Conservation (phyloP, 2,888 invertebrate species). For the Scaptomyza tumidula region DNA sequence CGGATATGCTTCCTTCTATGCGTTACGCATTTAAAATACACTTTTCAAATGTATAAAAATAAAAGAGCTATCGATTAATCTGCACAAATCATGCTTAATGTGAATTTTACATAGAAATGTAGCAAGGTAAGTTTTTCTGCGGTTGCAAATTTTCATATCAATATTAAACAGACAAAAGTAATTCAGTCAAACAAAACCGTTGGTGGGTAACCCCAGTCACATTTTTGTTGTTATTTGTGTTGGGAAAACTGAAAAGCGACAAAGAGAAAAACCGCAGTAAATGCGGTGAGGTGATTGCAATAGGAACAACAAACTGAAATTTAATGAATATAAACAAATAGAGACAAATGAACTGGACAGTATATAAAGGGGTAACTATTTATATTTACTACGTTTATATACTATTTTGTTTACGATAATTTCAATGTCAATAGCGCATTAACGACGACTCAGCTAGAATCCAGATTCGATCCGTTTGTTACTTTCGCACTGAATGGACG, state of each 20-base stretch:
- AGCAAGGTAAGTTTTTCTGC: too few relatives aligned
- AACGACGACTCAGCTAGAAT: slow-evolving; percentile 70
- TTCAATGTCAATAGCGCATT: slow-evolving; percentile 73
- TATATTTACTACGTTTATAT: not conserved
- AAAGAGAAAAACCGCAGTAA: slow-evolving; percentile 34
- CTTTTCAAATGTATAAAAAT: too few relatives aligned
- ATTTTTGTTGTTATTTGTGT: slow-evolving; percentile 25
- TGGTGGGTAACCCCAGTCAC: not conserved
- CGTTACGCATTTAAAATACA: too few relatives aligned
- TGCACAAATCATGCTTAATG: too few relatives aligned
- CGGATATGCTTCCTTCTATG: too few relatives aligned
- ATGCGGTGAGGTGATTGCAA: slow-evolving; percentile 63
- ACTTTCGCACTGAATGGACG: slow-evolving; percentile 32
- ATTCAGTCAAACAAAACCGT: not conserved
- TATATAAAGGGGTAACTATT: not conserved
- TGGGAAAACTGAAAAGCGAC: slow-evolving; percentile 40
- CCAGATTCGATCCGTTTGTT: slow-evolving; percentile 33
- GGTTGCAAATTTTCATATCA: too few relatives aligned
- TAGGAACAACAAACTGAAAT: slow-evolving; percentile 58
- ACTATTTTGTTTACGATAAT: slow-evolving; percentile 41
- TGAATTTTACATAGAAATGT: too few relatives aligned
- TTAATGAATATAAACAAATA: slow-evolving; percentile 12
- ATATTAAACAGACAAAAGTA: not conserved
- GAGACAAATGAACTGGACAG: slow-evolving; percentile 4
- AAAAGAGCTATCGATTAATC: too few relatives aligned